A percentile compares a stretch with the other conserved stretches of the same genome.
Conservation (phyloP, 2,888 invertebrate genomes). For the Aproaerema taeniolella region DNA sequence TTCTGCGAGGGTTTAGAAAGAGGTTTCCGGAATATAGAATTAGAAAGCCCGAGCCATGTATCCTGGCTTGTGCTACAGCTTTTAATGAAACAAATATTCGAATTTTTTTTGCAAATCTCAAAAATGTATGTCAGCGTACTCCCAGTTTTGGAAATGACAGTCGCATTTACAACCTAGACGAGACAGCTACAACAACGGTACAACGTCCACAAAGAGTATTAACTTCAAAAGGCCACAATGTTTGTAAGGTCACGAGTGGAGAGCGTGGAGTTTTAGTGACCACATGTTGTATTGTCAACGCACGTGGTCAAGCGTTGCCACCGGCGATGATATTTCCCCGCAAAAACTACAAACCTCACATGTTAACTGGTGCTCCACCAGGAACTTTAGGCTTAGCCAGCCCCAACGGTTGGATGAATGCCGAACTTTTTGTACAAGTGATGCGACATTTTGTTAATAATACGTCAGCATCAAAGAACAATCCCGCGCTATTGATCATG, state of each 20-base stretch:
- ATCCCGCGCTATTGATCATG: slow-evolving; percentile 28
- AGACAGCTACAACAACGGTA: slow-evolving; percentile 15
- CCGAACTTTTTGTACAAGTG: slow-evolving; percentile 26
- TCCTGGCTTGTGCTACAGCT: slow-evolving; percentile 10
- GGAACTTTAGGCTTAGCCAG: slow-evolving; percentile 34
- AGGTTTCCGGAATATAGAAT: slow-evolving; percentile 9
- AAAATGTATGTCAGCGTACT: slow-evolving; percentile 1
- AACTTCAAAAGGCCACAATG: slow-evolving; percentile 35
- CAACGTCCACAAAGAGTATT: slow-evolving; percentile 24
- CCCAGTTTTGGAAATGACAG: neutral
- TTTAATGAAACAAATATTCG: slow-evolving; percentile 15
- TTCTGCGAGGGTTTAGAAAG: neutral
- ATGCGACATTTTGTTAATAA: slow-evolving; percentile 33
- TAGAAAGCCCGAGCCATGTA: slow-evolving; percentile 12
- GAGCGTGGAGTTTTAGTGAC: slow-evolving; percentile 43
- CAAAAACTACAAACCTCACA: slow-evolving; percentile 31
- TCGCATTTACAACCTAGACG: slow-evolving; percentile 13
- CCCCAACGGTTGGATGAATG: slow-evolving; percentile 36
- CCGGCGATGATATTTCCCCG: slow-evolving; percentile 44
- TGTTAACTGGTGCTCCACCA: slow-evolving; percentile 36
- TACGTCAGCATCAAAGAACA: slow-evolving; percentile 25
- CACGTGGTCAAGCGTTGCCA: slow-evolving; percentile 37
- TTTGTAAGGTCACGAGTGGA: slow-evolving; percentile 37
- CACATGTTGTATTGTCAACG: slow-evolving; percentile 33
- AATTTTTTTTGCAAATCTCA: slow-evolving; percentile 13